Conservation (phyloP, 2,113 vertebrate genomes). For the Azemiops feae region DNA sequence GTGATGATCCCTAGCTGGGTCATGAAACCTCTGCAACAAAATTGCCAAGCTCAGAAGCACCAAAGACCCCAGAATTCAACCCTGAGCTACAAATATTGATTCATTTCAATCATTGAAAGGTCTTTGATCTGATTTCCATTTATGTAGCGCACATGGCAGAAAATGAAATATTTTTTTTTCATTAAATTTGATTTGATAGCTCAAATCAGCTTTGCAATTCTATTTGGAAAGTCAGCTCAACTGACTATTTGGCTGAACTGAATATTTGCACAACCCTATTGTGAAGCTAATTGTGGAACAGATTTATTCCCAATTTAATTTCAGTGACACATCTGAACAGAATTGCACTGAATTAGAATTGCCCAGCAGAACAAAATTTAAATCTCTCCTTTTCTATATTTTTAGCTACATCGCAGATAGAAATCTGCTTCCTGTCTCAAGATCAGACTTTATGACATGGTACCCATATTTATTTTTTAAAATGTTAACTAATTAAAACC, state of each 20-base stretch:
- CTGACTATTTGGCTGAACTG: not conserved
- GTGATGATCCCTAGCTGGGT: too few relatives aligned
- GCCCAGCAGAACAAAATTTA: not conserved
- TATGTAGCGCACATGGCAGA: not conserved
- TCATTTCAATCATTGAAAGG: not conserved
- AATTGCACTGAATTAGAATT: not conserved
- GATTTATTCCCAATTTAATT: not conserved
- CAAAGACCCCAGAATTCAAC: not conserved
- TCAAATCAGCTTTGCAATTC: not conserved
- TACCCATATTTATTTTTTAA: not conserved
- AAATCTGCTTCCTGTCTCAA: not conserved
- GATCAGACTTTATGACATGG: not conserved
- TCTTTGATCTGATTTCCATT: not conserved
- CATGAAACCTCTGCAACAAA: too few relatives aligned
- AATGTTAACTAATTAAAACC: not conserved
- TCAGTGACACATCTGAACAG: not conserved
- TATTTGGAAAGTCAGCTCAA: not conserved
- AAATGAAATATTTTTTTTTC: not conserved
- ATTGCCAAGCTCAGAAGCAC: too few relatives aligned
- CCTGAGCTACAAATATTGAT: not conserved
- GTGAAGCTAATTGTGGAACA: not conserved
- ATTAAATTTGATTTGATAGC: not conserved
- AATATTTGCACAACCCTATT: not conserved
- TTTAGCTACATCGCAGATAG: not conserved
- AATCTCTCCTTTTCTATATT: not conserved